Conservation (phyloP, 1,140 invertebrate genomes). For the Trichonephila clavipes region DNA sequence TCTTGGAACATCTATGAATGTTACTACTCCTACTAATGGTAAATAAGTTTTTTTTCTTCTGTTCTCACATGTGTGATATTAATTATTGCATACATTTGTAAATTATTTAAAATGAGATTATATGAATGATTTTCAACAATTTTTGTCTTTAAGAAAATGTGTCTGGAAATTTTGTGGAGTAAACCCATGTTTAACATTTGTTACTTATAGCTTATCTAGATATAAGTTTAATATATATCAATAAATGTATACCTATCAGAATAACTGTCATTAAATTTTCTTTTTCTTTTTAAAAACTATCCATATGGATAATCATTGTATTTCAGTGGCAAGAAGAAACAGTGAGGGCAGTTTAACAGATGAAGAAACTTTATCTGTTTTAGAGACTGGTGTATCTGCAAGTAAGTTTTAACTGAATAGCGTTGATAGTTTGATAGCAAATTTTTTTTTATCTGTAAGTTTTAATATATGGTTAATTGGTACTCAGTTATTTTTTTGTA, state of each 20-base stretch:
- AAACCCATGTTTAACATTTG: too few relatives aligned
- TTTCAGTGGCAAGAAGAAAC: slow-evolving; percentile 45
- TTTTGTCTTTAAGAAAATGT: too few relatives aligned
- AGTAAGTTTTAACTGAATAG: slow-evolving; percentile 6
- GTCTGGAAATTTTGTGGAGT: too few relatives aligned
- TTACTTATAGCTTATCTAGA: too few relatives aligned
- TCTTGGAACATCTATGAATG: slow-evolving; percentile 57
- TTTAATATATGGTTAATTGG: too few relatives aligned
- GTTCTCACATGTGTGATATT: not conserved
- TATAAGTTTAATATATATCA: too few relatives aligned
- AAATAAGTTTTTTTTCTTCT: not conserved
- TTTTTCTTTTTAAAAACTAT: not conserved
- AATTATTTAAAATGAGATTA: too few relatives aligned
- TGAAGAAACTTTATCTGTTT: slow-evolving; percentile 40
- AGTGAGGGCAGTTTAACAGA: slow-evolving; percentile 49
- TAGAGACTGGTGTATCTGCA: slow-evolving; percentile 37
- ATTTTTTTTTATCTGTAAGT: too few relatives aligned
- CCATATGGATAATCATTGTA: not conserved
- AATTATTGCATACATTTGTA: too few relatives aligned
- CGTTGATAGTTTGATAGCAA: too few relatives aligned
- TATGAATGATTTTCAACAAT: too few relatives aligned
- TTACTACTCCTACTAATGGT: slow-evolving; percentile 27
- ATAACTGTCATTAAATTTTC: not conserved
- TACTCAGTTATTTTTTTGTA: too few relatives aligned
- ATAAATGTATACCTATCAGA: not conserved